These are phyloP conservation scores for Cephus pygmeus DNA, from an alignment of 2,888 invertebrate species.

Conservation along the genomic window DNA sequence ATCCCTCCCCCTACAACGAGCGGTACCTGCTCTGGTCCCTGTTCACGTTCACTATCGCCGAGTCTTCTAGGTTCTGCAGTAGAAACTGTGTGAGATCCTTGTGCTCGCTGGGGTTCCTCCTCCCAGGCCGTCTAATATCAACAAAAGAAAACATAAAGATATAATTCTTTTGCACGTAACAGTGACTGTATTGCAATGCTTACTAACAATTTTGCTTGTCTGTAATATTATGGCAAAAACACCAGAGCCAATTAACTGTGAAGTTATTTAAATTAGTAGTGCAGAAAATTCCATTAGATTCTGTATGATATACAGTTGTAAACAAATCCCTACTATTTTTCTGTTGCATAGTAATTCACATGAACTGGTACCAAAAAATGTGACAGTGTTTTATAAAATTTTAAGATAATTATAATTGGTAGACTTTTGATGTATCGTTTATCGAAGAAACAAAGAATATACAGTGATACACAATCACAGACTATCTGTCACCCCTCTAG, in stretches of 20 bases:
- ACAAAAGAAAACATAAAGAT: not conserved
- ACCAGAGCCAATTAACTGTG: not conserved
- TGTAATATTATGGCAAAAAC: not conserved
- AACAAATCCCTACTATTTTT: not conserved
- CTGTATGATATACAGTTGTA: not conserved
- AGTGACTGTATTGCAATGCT: not conserved
- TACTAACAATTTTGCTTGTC: not conserved
- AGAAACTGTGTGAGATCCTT: not conserved
- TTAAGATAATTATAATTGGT: not conserved
- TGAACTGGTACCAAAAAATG: not conserved
- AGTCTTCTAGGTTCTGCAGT: constrained; percentile 3
- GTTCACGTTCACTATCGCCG: constrained; percentile 12
- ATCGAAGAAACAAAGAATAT: not conserved
- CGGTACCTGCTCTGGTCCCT: constrained; percentile 32
- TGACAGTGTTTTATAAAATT: not conserved
- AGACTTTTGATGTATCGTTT: not conserved
- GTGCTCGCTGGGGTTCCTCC: constrained; percentile 25
- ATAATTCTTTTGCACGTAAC: not conserved
- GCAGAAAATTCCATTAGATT: not conserved
- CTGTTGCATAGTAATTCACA: not conserved
- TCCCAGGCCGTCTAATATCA: constrained; percentile 36
- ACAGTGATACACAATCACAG: not conserved
- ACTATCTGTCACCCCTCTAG: not conserved
- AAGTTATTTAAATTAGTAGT: not conserved
- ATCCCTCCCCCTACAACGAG: constrained; percentile 57